phyloP scores from a whole-genome alignment of 2,888 invertebrate species.

The Oegoconia quadripuncta region DNA sequence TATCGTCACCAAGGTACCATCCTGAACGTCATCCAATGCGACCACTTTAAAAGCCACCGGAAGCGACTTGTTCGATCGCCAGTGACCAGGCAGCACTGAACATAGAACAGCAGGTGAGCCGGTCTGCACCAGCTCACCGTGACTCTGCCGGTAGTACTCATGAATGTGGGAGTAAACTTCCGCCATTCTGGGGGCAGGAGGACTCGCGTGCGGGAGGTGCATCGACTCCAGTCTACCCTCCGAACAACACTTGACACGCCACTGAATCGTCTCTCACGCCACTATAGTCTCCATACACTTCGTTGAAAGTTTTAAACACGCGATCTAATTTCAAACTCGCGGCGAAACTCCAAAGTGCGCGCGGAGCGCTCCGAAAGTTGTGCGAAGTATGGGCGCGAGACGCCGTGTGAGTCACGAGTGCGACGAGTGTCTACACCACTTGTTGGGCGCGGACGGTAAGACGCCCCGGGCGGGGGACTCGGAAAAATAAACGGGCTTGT shows the following conservation, averaged over 20 bases:
- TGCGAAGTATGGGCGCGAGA: conserved; percentile 68
- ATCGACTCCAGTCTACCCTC: conserved; percentile 74
- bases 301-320: conserved; percentile 63
- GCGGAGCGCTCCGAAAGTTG: conserved; percentile 65
- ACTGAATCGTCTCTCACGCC: conserved; percentile 61
- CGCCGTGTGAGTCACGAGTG: conserved; percentile 56
- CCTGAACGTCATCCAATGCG: conserved; percentile 93
- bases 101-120: conserved; percentile 97
- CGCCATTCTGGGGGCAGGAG: conserved; percentile 81
- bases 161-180: conserved; percentile 87
- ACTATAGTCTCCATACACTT: conserved; percentile 55
- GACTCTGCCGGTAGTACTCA: conserved; percentile 91
- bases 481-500: conserved; percentile 63
- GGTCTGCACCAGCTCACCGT: conserved; percentile 95
- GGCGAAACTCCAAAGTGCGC: conserved; percentile 50
- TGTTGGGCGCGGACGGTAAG: conserved; percentile 72
- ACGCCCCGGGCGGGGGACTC: conserved; percentile 46
- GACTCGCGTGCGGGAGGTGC: conserved; percentile 82
- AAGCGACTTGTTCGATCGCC: conserved; percentile 98
- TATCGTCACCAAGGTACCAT: conserved; percentile 96
- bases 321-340: conserved; percentile 43
- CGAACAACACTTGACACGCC: conserved; percentile 58
- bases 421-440: conserved; percentile 66
- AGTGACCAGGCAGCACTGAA: conserved; percentile 95
- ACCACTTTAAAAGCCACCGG: conserved; percentile 98